Evolutionary conservation across 2,888 invertebrate species (phyloP), one percentile per base, ranked within the genome.

Genomic region (Ypsolopha sequella): DNA sequence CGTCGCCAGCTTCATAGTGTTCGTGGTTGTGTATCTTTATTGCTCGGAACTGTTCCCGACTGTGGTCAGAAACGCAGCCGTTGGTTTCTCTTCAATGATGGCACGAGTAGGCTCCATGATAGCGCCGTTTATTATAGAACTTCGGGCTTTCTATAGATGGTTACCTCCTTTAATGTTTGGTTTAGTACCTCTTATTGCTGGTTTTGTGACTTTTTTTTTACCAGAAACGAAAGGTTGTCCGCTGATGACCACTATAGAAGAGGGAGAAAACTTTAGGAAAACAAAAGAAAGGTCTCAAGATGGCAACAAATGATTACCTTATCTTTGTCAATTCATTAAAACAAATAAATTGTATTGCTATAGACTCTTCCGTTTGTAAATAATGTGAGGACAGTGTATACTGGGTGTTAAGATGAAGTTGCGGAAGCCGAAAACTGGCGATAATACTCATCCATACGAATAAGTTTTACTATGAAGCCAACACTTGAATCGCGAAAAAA

Each of bases 21-120:
- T 96, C 66, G 93, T 95, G 0, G 91, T 93, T 24, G 93, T 93
- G 9, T 97, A 96, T 73, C 89, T 97, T 41, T 96, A 93, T 75
- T 92, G 93, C 38, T 92, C 95, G 0, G 97, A 97, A 76, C 69
- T 96, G 50, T 96, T 95, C 64, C 97, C 97, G 0, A 97, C 97
- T 0, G 93, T 95, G 2, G 92, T 96, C 2, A 87, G 97, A 36
- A 96, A 95, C 63, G 92, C 93, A 47, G 96, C 95, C 0, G 88
- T 97, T 52, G 97, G 97, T 0, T 88, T 92, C n/a, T 93, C 93
- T n/a, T 96, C 96, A 0, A 94, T 95, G 91, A 89, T 92, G 65
- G 96, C 96, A 0, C 89, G 96, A 58, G 80, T 96, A 33, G 97
- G 97, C 0, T 95, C 95, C 0, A 94, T 96, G 88, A 60, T 92